phyloP scores from a whole-genome alignment of 2,888 invertebrate species.

The Sceliomorpha sp. region DNA sequence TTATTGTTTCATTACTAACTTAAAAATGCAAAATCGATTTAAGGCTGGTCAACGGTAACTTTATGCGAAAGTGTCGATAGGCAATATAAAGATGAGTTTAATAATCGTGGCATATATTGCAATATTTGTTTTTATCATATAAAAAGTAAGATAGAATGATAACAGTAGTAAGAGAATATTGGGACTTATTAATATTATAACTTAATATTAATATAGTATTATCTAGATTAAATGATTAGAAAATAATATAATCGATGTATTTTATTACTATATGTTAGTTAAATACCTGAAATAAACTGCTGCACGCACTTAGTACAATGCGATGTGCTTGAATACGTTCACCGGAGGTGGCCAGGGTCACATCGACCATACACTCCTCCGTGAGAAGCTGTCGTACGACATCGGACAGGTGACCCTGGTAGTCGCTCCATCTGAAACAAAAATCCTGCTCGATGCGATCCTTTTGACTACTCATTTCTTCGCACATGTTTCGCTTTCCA shows the following conservation, averaged over 20 bases:
- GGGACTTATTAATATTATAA: too few relatives aligned
- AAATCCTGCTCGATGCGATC: slow-evolving; percentile 63
- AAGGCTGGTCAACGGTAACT: too few relatives aligned
- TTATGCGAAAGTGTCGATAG: too few relatives aligned
- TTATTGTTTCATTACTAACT: not conserved
- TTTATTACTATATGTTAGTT: too few relatives aligned
- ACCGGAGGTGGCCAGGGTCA: slow-evolving; percentile 80
- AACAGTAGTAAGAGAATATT: too few relatives aligned
- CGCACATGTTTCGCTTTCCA: slow-evolving; percentile 67
- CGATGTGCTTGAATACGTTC: slow-evolving; percentile 80
- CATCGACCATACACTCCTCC: slow-evolving; percentile 80
- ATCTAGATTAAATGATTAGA: too few relatives aligned
- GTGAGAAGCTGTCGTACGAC: slow-evolving; percentile 76
- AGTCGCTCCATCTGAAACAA: slow-evolving; percentile 79
- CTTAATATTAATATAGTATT: too few relatives aligned
- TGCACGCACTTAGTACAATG: slow-evolving; percentile 81
- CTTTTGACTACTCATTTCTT: slow-evolving; percentile 57
- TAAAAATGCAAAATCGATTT: slow-evolving; percentile 2
- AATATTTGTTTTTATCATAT: too few relatives aligned
- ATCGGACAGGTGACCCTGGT: slow-evolving; percentile 75
- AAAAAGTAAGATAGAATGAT: too few relatives aligned
- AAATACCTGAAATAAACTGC: slow-evolving; percentile 81
- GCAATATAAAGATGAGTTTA: too few relatives aligned
- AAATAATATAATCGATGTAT: too few relatives aligned
- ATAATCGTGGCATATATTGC: too few relatives aligned